Percentiles rank a stretch among this genome's conserved stretches.
Conservation (phyloP, 2,888 invertebrate genomes). For the Synergus japonicus region DNA sequence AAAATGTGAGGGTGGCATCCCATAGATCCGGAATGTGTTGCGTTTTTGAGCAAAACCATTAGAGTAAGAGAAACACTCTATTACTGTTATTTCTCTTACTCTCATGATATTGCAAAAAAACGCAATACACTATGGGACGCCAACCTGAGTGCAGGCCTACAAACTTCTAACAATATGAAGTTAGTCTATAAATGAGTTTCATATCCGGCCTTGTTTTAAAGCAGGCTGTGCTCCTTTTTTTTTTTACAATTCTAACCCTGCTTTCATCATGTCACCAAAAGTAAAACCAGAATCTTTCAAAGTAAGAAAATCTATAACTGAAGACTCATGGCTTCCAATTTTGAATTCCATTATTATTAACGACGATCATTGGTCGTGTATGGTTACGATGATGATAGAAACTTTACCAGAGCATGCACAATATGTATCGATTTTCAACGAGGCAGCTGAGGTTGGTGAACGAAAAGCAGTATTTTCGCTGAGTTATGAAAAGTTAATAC, state of each 20-base stretch:
- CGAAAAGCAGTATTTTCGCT: constrained; percentile 61
- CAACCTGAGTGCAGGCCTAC: too few relatives aligned
- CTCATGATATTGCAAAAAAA: too few relatives aligned
- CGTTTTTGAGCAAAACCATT: too few relatives aligned
- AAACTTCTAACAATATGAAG: background rate
- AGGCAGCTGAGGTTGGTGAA: constrained; percentile 59
- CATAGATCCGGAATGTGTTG: too few relatives aligned
- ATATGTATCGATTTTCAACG: constrained; percentile 60
- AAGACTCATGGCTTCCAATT: constrained; percentile 54
- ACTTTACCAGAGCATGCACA: constrained; percentile 55
- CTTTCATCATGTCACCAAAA: background rate
- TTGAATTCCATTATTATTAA: constrained; percentile 62
- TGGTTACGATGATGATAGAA: constrained; percentile 66
- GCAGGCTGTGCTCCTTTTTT: background rate
- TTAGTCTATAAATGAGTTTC: background rate
- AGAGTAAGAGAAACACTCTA: too few relatives aligned
- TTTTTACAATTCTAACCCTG: background rate
- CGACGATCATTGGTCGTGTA: constrained; percentile 68
- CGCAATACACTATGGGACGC: too few relatives aligned
- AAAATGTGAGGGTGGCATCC: too few relatives aligned
- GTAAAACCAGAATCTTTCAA: background rate
- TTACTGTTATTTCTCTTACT: too few relatives aligned
- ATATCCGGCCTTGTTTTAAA: background rate
- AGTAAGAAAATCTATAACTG: constrained; percentile 11
- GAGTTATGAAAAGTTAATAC: constrained; percentile 58